Percentiles rank a stretch among this genome's conserved stretches.
Conservation (phyloP, 2,888 invertebrate species). For the Lasioglossum malachurum region DNA sequence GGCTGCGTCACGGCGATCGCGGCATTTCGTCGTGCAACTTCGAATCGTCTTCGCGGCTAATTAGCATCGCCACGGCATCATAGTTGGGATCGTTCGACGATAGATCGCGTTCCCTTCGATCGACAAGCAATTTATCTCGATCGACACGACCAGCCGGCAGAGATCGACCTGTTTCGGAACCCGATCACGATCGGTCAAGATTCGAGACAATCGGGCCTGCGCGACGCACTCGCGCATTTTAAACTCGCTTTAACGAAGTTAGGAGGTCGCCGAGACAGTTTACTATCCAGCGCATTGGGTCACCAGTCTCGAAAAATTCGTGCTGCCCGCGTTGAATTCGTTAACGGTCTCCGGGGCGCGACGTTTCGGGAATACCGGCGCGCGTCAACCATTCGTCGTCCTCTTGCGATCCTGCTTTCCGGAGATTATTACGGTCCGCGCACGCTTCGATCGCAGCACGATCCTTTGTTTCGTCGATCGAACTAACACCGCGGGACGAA, state of each 20-base stretch:
- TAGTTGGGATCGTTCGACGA: background rate
- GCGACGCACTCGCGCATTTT: slow-evolving; percentile 65
- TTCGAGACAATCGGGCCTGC: slow-evolving; percentile 39
- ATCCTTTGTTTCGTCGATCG: background rate
- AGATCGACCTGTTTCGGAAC: slow-evolving; percentile 18
- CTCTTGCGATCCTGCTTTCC: background rate
- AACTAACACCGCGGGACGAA: background rate
- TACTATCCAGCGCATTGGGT: slow-evolving; percentile 81
- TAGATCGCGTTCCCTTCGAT: background rate
- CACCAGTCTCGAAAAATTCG: slow-evolving; percentile 75
- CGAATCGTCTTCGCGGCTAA: background rate
- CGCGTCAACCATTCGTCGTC: background rate
- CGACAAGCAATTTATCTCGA: slow-evolving; percentile 5
- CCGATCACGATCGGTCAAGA: slow-evolving; percentile 60
- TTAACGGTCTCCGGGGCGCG: slow-evolving; percentile 70
- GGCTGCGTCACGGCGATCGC: background rate
- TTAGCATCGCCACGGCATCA: background rate
- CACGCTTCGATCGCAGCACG: background rate
- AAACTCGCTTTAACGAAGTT: slow-evolving; percentile 73
- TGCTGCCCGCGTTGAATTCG: slow-evolving; percentile 69
- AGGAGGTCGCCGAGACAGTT: slow-evolving; percentile 71
- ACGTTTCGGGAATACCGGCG: slow-evolving; percentile 48
- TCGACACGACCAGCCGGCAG: background rate
- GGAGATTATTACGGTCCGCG: slow-evolving; percentile 2
- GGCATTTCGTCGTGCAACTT: background rate